Base-by-base conservation (phyloP, 2,113 vertebrate genomes). In the Fulmarus glacialis region DNA sequence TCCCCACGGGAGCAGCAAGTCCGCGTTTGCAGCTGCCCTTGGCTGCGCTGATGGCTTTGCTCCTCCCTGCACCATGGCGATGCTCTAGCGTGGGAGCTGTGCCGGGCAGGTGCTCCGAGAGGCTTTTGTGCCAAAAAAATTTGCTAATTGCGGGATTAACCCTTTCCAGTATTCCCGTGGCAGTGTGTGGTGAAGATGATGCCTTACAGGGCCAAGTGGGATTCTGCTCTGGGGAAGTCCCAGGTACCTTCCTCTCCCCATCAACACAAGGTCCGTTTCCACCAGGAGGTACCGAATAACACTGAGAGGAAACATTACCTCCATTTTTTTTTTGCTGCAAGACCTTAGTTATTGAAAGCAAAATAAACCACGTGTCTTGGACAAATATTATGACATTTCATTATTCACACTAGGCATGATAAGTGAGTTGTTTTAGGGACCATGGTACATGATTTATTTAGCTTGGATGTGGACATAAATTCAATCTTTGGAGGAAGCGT, bases 121-220 rank as follows among this genome's bases (percentile, higher is more conserved):
- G n/a, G 48, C 8, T 22, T 43, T 42, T 58, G 32, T 43, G 60
- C 56, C 30, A 10, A 30, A n/a, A 60, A 27, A 21, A 27, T 26
- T 26, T 9, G 48, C 29, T 32, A 26, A 20, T 6, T 15, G 38
- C 6, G 43, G 43, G 36, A 27, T 27, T 45, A 43, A 43, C 29
- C 27, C 23, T 34, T 27, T 36, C 30, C 34, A 11, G 15, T 7
- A 12, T 27, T 43, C 27, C 47, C 20, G 26, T 38, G 53, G 59
- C 32, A 36, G 47, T 2, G 13, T 7, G 11, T 20, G 42, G 42
- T 42, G 42, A 42, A 82, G 36, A 84, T 90, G 1, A 63, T 95
- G 43, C 96, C 98, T 18, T 93, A 93, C 23, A n/a, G 67, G 14
- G 96, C 97, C 98, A 82, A 60, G 53, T 9, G 40, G n/a, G 10